Evolutionary conservation across 2,113 vertebrate species (phyloP).

Genomic region (Chaetura pelagica): DNA sequence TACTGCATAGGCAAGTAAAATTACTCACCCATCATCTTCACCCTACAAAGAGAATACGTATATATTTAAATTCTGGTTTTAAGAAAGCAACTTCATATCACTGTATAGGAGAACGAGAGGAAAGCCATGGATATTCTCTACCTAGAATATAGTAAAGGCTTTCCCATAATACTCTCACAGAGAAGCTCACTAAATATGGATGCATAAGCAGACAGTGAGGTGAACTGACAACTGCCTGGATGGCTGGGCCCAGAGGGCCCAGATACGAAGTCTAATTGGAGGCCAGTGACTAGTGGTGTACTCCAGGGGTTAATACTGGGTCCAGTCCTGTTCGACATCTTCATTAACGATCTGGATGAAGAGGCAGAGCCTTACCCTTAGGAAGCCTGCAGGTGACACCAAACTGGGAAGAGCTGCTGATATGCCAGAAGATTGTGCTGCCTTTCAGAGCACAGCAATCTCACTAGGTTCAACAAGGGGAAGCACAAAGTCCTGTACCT

Average conservation of each 20-base stretch:
- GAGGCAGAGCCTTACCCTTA: accelerated
- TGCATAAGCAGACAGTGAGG: neutral
- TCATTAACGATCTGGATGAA: neutral
- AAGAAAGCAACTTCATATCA: neutral
- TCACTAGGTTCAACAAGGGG: neutral
- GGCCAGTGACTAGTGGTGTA: neutral
- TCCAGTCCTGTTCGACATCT: neutral
- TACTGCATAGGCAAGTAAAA: neutral
- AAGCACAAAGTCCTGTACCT: neutral
- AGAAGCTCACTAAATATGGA: neutral
- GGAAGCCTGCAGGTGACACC: neutral
- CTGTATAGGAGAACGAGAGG: neutral
- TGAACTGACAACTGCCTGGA: neutral
- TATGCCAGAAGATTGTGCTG: neutral
- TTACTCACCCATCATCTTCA: neutral
- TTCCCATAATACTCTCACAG: neutral
- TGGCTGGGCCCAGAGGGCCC: neutral
- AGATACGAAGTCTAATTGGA: neutral
- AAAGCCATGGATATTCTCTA: neutral
- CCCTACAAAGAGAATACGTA: neutral
- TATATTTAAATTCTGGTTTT: neutral
- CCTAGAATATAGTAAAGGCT: neutral
- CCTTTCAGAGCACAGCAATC: neutral
- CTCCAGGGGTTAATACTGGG: neutral
- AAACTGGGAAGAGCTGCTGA: neutral